Base-by-base conservation (phyloP, 2,888 invertebrate species). In the Tetrapedia diversipes region DNA sequence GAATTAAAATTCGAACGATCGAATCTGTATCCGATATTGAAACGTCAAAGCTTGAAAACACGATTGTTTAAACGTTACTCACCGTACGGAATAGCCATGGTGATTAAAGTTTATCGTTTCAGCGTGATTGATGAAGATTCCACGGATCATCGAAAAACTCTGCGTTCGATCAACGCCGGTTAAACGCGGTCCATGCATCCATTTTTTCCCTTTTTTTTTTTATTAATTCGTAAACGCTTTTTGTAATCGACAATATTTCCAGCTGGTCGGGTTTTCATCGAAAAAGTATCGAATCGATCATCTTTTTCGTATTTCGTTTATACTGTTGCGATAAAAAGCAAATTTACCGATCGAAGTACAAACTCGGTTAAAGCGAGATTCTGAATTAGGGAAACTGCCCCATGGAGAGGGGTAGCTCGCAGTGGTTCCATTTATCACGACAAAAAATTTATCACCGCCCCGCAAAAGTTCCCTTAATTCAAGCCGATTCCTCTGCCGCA, bases 51-150 rank as follows among this genome's bases (percentile, higher is more conserved):
- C 39, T 51, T 4, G 10, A 11, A 7, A 22, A 49, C 16, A 6
- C 19, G 14, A 70, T 71, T 59, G 70, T 70, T 71, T 59, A 70
- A 70, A 57, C 41, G 56, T 63, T 54, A 56, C 49, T 27, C 41
- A 24, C 24, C 49, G 34, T 37, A n/a, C n/a, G 37, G 19, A 4
- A 39, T 19, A 27, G 24, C 32, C 14, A 8, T 1, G 49, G 7
- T 22, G 24, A 59, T 34, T 32, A 37, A 75, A 65, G 65, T 74
- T 65, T 45, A 53, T 65, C 45, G 74, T 45, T 14, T 19, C 53
- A 0, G 16, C 49, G 61, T 43, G 63, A 63, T 73, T 37, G 73
- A 74, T 63, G 63, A 72, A 63, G 51, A 63, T 37, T 37, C 39
- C 37, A 11, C 68, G 29, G n/a, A 1, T 34, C 67, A 32, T 24